These are phyloP conservation scores for Clarias fuscus DNA, from an alignment of 2,797 vertebrate species.

Conservation along the genomic window DNA sequence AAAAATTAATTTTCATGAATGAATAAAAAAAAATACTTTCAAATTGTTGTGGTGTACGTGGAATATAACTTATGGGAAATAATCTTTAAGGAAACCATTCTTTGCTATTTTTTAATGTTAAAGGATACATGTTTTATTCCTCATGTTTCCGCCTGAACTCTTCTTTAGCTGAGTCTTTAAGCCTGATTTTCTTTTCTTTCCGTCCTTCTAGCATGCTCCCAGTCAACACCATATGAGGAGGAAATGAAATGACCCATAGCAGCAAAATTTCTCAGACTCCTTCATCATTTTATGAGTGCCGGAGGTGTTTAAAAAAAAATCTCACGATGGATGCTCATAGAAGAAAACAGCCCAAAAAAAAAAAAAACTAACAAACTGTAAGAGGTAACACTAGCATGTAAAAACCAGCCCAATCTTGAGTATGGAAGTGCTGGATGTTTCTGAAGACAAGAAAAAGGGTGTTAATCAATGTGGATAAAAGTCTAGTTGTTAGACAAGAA, in stretches of 20 bases:
- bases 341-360: not conserved
- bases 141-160: not conserved
- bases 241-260: conserved; percentile 10
- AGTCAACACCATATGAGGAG: not conserved
- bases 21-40: not conserved
- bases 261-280: not conserved
- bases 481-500: not conserved
- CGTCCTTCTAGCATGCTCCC: not conserved
- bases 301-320: not conserved
- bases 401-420: too few relatives aligned
- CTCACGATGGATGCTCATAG: not conserved
- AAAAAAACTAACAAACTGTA: not conserved
- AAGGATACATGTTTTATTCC: not conserved
- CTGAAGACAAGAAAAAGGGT: not conserved
- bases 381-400: not conserved
- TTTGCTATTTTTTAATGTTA: not conserved
- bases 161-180: not conserved
- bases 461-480: too few relatives aligned
- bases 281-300: not conserved
- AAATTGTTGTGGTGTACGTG: not conserved
- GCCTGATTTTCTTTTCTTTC: not conserved
- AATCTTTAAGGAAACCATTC: not conserved
- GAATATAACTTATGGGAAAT: not conserved
- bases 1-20: not conserved
- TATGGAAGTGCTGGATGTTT: not conserved